Conservation (phyloP, 2,888 invertebrate genomes). For the Drosophila kuntzei region DNA sequence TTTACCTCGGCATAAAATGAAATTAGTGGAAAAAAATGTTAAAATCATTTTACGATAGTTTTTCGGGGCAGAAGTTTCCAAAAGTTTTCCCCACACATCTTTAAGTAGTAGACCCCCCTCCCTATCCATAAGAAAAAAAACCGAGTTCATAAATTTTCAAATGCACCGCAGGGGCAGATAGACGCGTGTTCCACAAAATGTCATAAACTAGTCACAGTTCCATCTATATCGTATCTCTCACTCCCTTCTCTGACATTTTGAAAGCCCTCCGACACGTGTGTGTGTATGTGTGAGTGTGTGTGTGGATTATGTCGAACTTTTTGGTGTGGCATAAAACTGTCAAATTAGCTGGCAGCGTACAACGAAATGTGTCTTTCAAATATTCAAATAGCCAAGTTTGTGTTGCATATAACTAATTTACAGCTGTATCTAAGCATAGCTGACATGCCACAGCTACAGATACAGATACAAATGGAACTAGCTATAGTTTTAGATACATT, state of each 20-base stretch:
- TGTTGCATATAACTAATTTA: slow-evolving; percentile 69
- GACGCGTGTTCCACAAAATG: slow-evolving; percentile 73
- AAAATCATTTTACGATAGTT: slow-evolving; percentile 71
- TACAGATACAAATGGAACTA: neutral
- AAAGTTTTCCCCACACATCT: slow-evolving; percentile 16
- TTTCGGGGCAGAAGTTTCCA: slow-evolving; percentile 28
- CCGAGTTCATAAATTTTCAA: slow-evolving; percentile 61
- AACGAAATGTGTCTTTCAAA: slow-evolving; percentile 53
- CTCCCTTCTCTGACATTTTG: slow-evolving; percentile 60
- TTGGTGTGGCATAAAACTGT: slow-evolving; percentile 72
- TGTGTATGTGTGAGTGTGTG: slow-evolving; percentile 17
- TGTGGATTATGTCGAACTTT: slow-evolving; percentile 44
- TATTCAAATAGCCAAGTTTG: slow-evolving; percentile 61
- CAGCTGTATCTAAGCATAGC: slow-evolving; percentile 41
- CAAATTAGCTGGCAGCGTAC: slow-evolving; percentile 68
- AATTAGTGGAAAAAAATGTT: slow-evolving; percentile 71
- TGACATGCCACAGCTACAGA: slow-evolving; percentile 44
- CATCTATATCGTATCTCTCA: slow-evolving; percentile 37
- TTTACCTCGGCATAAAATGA: slow-evolving; percentile 57
- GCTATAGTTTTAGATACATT: neutral
- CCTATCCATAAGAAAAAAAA: slow-evolving; percentile 10
- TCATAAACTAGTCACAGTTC: slow-evolving; percentile 70
- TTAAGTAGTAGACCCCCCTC: slow-evolving; percentile 28
- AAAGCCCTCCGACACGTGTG: slow-evolving; percentile 66
- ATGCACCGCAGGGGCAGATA: slow-evolving; percentile 39